phyloP scores from a whole-genome alignment of 64 coral and sea anemone species.

The Stichodactyla helianthus region DNA sequence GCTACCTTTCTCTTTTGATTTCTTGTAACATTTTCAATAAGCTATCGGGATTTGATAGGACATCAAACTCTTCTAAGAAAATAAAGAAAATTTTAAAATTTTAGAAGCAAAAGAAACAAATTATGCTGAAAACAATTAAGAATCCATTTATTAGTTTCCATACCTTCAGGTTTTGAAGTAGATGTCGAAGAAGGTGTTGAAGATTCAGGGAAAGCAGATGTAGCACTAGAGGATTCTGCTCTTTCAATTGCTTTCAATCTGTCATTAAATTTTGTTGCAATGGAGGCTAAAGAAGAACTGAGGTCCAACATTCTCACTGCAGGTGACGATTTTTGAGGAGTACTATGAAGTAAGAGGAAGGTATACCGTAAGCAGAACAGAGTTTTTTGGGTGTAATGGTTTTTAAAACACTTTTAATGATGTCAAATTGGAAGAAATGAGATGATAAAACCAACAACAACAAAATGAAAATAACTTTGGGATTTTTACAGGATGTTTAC shows the following conservation, averaged over 20 bases:
- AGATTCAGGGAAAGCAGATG: neutral
- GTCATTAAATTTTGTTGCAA: constrained; percentile 10
- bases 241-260: neutral
- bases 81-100: neutral
- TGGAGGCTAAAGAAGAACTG: neutral
- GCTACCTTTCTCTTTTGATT: constrained; percentile 16
- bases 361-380: neutral
- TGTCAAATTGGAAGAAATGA: too few relatives aligned
- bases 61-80: neutral
- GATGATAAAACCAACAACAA: neutral
- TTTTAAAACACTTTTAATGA: too few relatives aligned
- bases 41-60: neutral
- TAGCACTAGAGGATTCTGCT: neutral
- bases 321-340: neutral
- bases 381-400: too few relatives aligned
- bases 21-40: constrained; percentile 2
- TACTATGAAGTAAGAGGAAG: neutral
- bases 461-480: neutral
- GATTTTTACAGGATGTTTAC: too few relatives aligned
- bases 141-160: neutral
- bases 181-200: neutral
- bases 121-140: neutral
- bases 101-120: neutral
- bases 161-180: neutral
- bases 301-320: neutral